Evolutionary conservation across 2,888 invertebrate species (phyloP).

Genomic region (Anarsia innoxiella): DNA sequence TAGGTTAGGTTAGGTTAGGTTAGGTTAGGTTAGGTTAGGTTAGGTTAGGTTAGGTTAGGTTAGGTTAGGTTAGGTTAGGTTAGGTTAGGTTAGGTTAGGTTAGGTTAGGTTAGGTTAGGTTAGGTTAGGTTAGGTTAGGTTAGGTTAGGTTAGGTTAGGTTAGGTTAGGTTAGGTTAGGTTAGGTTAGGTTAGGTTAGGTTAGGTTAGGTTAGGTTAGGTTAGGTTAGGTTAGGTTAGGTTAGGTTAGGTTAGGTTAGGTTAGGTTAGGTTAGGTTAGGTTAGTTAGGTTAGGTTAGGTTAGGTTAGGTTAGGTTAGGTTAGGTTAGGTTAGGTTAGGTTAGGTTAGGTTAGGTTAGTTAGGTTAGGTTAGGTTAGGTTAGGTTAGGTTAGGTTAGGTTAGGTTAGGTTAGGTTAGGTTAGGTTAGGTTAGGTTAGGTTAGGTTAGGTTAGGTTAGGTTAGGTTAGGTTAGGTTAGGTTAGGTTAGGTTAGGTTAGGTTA

Average conservation of each 20-base stretch:
- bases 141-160: slow-evolving; percentile 14
- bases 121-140: slow-evolving; percentile 14
- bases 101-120: slow-evolving; percentile 14
- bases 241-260: slow-evolving; percentile 15
- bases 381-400: slow-evolving; percentile 15
- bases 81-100: slow-evolving; percentile 14
- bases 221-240: slow-evolving; percentile 15
- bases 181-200: slow-evolving; percentile 15
- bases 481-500: slow-evolving; percentile 16
- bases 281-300: slow-evolving; percentile 16
- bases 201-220: slow-evolving; percentile 15
- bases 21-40: too few species aligned
- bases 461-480: slow-evolving; percentile 15
- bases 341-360: slow-evolving; percentile 15
- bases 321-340: slow-evolving; percentile 17
- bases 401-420: slow-evolving; percentile 15
- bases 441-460: slow-evolving; percentile 15
- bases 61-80: slow-evolving; percentile 12
- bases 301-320: slow-evolving; percentile 16
- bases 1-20: too few species aligned
- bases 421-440: slow-evolving; percentile 15
- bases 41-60: slow-evolving; percentile 12
- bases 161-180: slow-evolving; percentile 15
- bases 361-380: slow-evolving; percentile 15
- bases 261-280: slow-evolving; percentile 14